These are phyloP conservation scores for Sebastes dallii DNA, from an alignment of 2,797 vertebrate species.

Conservation along the genomic window DNA sequence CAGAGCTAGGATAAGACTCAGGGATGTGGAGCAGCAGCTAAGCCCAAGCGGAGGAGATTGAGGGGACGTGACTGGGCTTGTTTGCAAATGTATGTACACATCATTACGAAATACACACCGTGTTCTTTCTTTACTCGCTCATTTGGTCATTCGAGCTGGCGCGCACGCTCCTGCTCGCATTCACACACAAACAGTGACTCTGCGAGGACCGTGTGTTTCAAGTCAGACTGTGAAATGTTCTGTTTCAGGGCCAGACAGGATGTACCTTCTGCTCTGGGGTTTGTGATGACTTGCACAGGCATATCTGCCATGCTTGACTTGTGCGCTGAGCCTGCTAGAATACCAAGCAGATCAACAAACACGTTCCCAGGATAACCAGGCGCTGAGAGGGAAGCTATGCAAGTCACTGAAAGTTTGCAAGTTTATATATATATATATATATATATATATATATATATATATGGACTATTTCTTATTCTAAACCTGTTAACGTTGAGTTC, in stretches of 20 bases:
- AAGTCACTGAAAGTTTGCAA: neutral
- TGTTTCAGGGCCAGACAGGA: neutral
- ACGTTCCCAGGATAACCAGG: slow-evolving; percentile 4
- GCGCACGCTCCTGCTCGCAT: neutral
- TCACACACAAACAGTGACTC: neutral
- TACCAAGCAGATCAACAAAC: slow-evolving; percentile 38
- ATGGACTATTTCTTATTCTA: neutral
- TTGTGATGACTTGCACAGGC: slow-evolving; percentile 34
- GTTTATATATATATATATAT: neutral
- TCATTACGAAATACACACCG: neutral
- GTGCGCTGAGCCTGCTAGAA: slow-evolving; percentile 28
- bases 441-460: neutral
- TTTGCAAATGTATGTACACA: neutral
- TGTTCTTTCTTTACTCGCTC: neutral
- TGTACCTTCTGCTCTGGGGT: slow-evolving; percentile 16
- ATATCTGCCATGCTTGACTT: slow-evolving; percentile 39
- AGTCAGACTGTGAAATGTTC: slow-evolving; percentile 24
- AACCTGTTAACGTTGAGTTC: neutral
- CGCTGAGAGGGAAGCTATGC: neutral
- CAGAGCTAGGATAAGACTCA: slow-evolving; percentile 7
- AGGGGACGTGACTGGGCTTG: neutral
- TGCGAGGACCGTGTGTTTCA: slow-evolving; percentile 2
- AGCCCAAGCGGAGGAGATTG: neutral
- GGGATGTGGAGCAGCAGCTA: neutral
- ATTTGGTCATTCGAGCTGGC: neutral